These are phyloP conservation scores for Atherix ibis DNA, from an alignment of 2,888 invertebrate genomes.

Conservation along the genomic window DNA sequence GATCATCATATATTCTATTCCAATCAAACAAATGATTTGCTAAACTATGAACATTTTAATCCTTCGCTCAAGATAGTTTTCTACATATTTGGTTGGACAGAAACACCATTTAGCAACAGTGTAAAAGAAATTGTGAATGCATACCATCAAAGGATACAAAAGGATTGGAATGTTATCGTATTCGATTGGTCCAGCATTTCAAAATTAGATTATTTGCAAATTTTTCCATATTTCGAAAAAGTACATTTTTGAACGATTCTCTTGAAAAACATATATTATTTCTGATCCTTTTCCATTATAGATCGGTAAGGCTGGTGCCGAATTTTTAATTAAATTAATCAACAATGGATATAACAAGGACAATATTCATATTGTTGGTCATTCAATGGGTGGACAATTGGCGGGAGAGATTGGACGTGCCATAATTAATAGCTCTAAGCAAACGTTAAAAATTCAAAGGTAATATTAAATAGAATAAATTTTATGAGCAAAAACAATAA, in stretches of 20 bases:
- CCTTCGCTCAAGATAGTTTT: constrained; percentile 38
- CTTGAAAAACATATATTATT: not conserved
- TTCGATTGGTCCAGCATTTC: constrained; percentile 28
- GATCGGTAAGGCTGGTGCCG: constrained; percentile 22
- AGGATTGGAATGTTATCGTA: constrained; percentile 25
- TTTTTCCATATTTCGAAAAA: constrained; percentile 26
- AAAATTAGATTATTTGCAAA: constrained; percentile 28
- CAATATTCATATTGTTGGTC: constrained; percentile 27
- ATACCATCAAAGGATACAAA: constrained; percentile 19
- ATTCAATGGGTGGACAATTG: constrained; percentile 30
- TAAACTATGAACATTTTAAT: constrained; percentile 1
- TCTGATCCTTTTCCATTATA: constrained; percentile 5
- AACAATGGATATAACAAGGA: constrained; percentile 23
- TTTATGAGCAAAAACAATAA: not conserved
- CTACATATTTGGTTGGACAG: constrained; percentile 43
- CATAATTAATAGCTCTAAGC: constrained; percentile 15
- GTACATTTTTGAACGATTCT: constrained; percentile 10
- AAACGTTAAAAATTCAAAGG: constrained; percentile 1
- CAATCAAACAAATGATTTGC: not conserved
- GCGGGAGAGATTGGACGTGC: constrained; percentile 26
- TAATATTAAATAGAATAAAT: not conserved
- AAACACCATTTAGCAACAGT: constrained; percentile 40
- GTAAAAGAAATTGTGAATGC: constrained; percentile 33
- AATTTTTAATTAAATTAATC: constrained; percentile 22
- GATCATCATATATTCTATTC: not conserved